These are phyloP conservation scores for Hippopotamyrus pictus DNA, from an alignment of 2,797 vertebrate genomes.

Conservation along the genomic window DNA sequence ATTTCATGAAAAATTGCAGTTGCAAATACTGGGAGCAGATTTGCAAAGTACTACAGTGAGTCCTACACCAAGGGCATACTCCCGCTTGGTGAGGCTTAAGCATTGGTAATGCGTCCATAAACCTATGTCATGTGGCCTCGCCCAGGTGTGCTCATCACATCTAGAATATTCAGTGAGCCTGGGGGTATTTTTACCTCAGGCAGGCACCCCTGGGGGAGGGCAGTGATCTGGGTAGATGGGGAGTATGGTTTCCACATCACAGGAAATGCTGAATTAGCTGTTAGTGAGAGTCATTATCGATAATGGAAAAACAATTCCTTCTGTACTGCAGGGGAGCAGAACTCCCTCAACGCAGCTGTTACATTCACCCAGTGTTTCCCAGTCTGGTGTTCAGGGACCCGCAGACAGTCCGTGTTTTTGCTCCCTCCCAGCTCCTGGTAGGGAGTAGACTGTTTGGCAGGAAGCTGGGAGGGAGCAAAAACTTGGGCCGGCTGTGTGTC, in stretches of 20 bases:
- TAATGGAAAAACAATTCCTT: background rate
- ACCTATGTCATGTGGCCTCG: background rate
- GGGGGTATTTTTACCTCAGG: background rate
- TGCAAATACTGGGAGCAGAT: background rate
- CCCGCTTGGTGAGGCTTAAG: background rate
- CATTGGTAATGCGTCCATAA: background rate
- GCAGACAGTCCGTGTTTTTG: background rate
- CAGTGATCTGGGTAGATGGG: background rate
- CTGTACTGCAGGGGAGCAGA: background rate
- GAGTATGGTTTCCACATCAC: background rate
- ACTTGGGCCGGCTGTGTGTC: background rate
- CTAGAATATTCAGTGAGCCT: background rate
- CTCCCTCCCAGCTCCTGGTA: background rate
- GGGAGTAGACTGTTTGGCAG: background rate
- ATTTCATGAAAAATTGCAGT: background rate
- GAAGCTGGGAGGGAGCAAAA: background rate
- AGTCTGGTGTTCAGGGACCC: background rate
- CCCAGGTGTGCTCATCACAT: background rate
- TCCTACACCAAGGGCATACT: too few species aligned
- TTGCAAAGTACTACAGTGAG: background rate
- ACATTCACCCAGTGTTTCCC: background rate
- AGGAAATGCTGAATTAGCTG: background rate
- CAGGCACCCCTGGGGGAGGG: background rate
- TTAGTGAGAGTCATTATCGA: background rate
- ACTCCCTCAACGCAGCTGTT: background rate